Evolutionary conservation across 92 coral and sea anemone species (phyloP), one percentile per base, ranked within the genome.

Genomic region (Zoanthus sociatus): DNA sequence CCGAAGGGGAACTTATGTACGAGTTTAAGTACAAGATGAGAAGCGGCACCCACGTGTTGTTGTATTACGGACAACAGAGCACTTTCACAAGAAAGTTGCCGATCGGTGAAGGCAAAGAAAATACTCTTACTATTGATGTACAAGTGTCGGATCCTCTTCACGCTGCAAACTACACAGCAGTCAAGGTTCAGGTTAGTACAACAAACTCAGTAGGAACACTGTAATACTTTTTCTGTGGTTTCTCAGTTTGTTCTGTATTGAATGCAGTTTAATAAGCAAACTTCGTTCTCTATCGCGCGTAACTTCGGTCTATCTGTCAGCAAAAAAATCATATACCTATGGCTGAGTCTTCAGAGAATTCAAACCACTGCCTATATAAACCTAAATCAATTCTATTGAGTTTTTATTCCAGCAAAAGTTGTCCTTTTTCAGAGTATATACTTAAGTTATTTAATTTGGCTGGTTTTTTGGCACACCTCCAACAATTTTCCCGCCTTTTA

Each of bases 1-100:
- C 87, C 9, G 95, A 94, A 48, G 86, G 82, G 30, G 92, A 88
- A 9, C 68, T 92, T 46, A 84, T 14, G 55, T 94, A 92, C 81
- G 76, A 87, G 60, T 92, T 90, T 63, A 84, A 73, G 67, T 94
- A 94, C 70, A 69, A 90, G 83, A 92, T 83, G 84, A 50, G 73
- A 71, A 82, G 78, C 5, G 89, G 89, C 13, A 7, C 74, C 4
- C 61, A 37, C 2, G 84, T 77, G 78, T 75, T 92, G 37, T 78
- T 92, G 9, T 84, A 92, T 33, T 82, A 84, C 21, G 95, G 95
- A 4, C 37, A 74, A 3, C 51, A 45, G 66, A 32, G 75, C 32
- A 51, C 51, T 17, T 15, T 86, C 42, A 48, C 69, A 7, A 77
- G 88, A 68, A 73, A 89, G 66, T 86, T 94, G 18, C 88, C 97